phyloP scores from a whole-genome alignment of 2,888 invertebrate genomes.

The Rhodophaea formosa region DNA sequence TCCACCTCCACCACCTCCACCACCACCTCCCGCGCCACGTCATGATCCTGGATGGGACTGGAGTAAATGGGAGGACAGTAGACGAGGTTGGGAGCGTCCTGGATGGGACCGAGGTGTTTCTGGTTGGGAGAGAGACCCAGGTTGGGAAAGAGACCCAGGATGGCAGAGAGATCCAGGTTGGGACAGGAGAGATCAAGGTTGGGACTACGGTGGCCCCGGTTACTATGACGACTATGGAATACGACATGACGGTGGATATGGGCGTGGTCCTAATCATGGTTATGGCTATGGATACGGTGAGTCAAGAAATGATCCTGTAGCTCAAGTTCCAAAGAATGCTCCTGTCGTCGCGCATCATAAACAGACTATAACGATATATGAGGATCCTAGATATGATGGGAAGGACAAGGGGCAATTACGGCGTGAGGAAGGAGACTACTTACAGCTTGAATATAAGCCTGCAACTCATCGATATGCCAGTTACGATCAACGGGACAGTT shows the following conservation, averaged over 20 bases:
- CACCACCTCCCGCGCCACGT: constrained; percentile 39
- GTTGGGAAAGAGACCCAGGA: constrained; percentile 43
- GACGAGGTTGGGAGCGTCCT: constrained; percentile 48
- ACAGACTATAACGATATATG: constrained; percentile 77
- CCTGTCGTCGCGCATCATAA: constrained; percentile 70
- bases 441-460: constrained; percentile 70
- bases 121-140: constrained; percentile 40
- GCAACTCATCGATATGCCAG: constrained; percentile 70
- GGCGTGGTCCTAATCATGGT: constrained; percentile 62
- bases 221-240: constrained; percentile 68
- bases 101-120: constrained; percentile 23
- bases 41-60: constrained; percentile 61
- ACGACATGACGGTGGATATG: constrained; percentile 67
- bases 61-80: constrained; percentile 53
- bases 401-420: constrained; percentile 62
- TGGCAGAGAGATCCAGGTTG: constrained; percentile 50
- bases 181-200: constrained; percentile 43
- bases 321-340: constrained; percentile 56
- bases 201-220: constrained; percentile 67
- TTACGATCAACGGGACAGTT: constrained; percentile 53
- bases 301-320: constrained; percentile 58
- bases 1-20: constrained; percentile 23
- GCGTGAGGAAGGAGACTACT: constrained; percentile 65
- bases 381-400: constrained; percentile 72
- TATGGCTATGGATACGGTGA: constrained; percentile 69